A percentile compares a stretch with the other conserved stretches of the same genome.
phyloP scores from a whole-genome alignment of 2,113 vertebrate species.

The Lucifuga dentata region DNA sequence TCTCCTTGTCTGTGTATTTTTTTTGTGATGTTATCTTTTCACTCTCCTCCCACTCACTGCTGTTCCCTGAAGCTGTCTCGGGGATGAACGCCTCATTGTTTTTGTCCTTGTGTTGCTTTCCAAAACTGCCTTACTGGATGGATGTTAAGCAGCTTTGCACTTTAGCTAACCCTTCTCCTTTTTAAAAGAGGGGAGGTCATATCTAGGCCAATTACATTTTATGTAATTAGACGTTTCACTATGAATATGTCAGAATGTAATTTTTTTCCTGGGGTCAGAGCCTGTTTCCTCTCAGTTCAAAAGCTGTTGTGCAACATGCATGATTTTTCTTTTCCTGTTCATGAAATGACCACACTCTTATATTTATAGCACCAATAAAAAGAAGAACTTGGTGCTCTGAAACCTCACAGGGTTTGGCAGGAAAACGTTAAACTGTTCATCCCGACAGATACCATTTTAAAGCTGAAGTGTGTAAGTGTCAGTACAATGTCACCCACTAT shows the following conservation, averaged over 20 bases:
- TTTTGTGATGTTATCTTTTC: constrained; percentile 80
- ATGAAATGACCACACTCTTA: no score
- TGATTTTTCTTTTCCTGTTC: no score
- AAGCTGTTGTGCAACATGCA: background rate
- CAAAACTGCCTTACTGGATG: constrained; percentile 58
- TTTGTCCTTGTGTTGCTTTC: constrained; percentile 76
- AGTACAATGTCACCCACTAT: no score
- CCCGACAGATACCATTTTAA: no score
- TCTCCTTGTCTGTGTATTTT: constrained; percentile 67
- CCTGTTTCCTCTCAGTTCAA: background rate
- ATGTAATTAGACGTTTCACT: constrained; percentile 31
- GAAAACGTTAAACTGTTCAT: no score
- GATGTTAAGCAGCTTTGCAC: constrained; percentile 60
- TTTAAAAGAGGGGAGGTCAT: constrained; percentile 27
- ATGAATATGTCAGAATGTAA: background rate
- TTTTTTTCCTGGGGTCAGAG: constrained; percentile 9
- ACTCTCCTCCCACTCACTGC: constrained; percentile 80
- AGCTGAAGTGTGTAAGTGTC: no score
- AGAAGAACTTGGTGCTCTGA: no score
- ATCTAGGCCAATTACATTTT: constrained; percentile 49
- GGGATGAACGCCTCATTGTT: constrained; percentile 82
- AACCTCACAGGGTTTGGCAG: no score
- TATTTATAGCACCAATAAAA: no score
- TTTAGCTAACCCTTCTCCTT: constrained; percentile 58
- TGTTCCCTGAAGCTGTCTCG: constrained; percentile 79